Conservation (phyloP, 1,140 invertebrate genomes). For the Drosophila pachea region DNA sequence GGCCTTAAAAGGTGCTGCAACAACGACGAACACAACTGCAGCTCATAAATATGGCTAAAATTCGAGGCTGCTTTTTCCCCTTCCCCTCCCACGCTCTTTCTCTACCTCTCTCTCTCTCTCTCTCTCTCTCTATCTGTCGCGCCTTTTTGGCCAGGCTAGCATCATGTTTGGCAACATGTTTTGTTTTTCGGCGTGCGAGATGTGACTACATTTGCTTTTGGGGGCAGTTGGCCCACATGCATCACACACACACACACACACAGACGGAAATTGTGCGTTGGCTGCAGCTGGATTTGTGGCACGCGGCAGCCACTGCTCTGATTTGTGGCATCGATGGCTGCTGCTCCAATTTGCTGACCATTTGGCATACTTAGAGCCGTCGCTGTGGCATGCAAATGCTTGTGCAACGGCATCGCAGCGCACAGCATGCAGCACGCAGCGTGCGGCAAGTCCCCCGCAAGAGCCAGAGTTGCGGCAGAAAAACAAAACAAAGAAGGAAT, state of each 20-base stretch:
- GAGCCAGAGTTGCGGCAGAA: neutral
- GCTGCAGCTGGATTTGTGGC: conserved; percentile 11
- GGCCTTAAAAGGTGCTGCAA: conserved; percentile 7
- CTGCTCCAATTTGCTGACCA: conserved; percentile 69
- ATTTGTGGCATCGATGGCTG: conserved; percentile 26
- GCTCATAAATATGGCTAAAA: neutral
- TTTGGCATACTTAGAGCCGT: conserved; percentile 60
- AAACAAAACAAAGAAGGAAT: conserved; percentile 3
- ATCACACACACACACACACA: too few species aligned
- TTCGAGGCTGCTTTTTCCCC: too few species aligned
- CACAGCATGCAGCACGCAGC: neutral
- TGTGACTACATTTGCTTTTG: conserved; percentile 15
- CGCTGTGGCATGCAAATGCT: conserved; percentile 63
- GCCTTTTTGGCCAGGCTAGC: neutral
- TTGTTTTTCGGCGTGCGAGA: neutral
- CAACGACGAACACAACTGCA: neutral
- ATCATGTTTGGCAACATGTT: conserved; percentile 5
- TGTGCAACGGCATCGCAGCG: conserved; percentile 48
- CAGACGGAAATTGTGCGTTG: conserved; percentile 65
- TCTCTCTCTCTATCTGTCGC: too few species aligned
- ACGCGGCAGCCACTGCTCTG: conserved; percentile 24
- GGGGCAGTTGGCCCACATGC: conserved; percentile 64
- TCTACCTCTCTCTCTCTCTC: too few species aligned
- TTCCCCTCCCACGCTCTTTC: too few species aligned
- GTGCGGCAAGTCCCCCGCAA: conserved; percentile 12